A percentile compares a stretch with the other conserved stretches of the same genome.
Evolutionary conservation across 2,113 vertebrate genomes (phyloP).

Genomic region (Eubucco bourcierii): DNA sequence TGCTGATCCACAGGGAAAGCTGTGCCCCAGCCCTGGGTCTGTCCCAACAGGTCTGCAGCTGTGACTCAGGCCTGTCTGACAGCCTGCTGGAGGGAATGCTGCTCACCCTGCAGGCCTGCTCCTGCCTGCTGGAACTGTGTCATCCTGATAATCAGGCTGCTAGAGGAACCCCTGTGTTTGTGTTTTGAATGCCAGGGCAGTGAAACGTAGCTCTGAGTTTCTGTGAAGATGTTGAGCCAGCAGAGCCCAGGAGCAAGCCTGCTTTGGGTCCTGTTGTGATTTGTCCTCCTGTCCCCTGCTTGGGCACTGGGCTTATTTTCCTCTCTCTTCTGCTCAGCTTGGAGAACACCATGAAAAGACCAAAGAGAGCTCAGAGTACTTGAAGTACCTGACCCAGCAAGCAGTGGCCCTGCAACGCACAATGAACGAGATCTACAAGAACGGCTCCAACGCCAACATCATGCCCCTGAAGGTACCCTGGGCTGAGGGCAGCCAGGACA

Average conservation of each 20-base stretch:
- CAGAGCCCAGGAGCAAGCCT: neutral
- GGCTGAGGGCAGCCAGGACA: neutral
- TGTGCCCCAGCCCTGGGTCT: neutral
- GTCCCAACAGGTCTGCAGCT: neutral
- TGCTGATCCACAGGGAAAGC: neutral
- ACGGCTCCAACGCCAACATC: constrained; percentile 94
- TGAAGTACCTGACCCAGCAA: constrained; percentile 98
- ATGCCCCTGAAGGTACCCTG: constrained; percentile 88
- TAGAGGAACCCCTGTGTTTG: neutral
- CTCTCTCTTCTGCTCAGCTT: constrained; percentile 73
- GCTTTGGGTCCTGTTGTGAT: neutral
- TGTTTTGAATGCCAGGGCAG: neutral
- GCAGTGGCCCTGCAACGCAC: constrained; percentile 97
- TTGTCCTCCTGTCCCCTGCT: no score
- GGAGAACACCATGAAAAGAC: constrained; percentile 97
- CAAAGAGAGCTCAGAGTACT: constrained; percentile 97
- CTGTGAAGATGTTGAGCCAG: neutral
- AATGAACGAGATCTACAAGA: constrained; percentile 99
- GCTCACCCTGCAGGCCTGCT: neutral
- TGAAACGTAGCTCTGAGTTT: neutral
- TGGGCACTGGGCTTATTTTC: no score
- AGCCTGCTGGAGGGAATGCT: neutral
- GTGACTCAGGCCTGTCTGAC: neutral
- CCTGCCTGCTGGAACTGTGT: neutral
- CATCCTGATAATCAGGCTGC: neutral